Base-by-base conservation (phyloP, 2,113 vertebrate species). In the Boleophthalmus pectinirostris region DNA sequence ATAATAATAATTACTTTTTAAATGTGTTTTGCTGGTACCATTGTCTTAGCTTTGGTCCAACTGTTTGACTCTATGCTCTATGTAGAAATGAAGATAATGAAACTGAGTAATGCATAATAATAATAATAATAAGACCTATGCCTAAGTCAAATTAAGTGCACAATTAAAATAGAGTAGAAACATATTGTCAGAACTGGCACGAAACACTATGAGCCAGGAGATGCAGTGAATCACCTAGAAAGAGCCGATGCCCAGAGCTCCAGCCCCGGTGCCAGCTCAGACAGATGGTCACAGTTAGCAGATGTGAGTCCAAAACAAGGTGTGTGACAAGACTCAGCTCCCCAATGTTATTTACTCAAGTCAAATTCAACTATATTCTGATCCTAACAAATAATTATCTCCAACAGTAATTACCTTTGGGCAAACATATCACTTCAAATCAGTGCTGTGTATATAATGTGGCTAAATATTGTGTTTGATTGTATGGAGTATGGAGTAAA, bases 261-360 rank as follows among this genome's bases (percentile, higher is more conserved):
- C 16, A 20, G 51, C 20, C 51, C 12, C 33, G 0, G 16, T 66
- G 74, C 73, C 80, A 79, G 80, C 77, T 69, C 25, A 77, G 80
- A 73, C 84, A 89, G 88, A 88, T 80, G 87, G 82, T 74, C 75
- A 70, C 68, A 80, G 71, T 70, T 75, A 89, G 82, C 82, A 85
- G 82, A 77, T 87, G 82, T 79, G 71, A 11, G 45, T 69, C 79
- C 78, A 75, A 80, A 85, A 86, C 75, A 86, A 73, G 33, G 54
- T 85, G 71, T 77, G 77, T 72, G 76, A 72, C 81, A 43, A 79
- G 29, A 81, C 82, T 75, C 79, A 5, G 67, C 70, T 77, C 81
- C 80, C 10, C 45, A 58, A 38, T 70, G 60, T 77, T 78, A 84
- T 63, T 79, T 53, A 69, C 82, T 66, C 69, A 64, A 81, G 33